Evolutionary conservation across 2,888 invertebrate species (phyloP).

Genomic region (Troides aeacus): DNA sequence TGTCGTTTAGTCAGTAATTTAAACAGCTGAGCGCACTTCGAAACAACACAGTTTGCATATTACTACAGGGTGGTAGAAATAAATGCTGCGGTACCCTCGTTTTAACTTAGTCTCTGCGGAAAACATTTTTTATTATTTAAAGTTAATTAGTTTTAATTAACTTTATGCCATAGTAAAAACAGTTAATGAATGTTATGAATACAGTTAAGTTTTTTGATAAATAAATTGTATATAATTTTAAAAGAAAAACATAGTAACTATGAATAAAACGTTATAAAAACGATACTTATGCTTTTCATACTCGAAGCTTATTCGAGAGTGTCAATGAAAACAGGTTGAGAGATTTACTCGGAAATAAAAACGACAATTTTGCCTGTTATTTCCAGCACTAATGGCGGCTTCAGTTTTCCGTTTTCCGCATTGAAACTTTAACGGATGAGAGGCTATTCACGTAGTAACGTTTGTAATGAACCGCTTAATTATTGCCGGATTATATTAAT

Average conservation of each 20-base stretch:
- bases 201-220: not conserved
- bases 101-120: no score
- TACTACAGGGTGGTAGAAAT: no score
- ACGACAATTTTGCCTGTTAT: slow-evolving; percentile 24
- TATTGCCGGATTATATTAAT: not conserved
- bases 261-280: slow-evolving; percentile 1
- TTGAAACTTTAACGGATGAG: slow-evolving; percentile 25
- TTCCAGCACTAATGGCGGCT: slow-evolving; percentile 25
- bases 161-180: not conserved
- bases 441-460: slow-evolving; percentile 17
- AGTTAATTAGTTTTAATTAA: no score
- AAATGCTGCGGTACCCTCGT: no score
- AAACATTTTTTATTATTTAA: no score
- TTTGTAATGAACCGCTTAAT: slow-evolving; percentile 19
- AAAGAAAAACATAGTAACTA: not conserved
- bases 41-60: no score
- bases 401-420: slow-evolving; percentile 23
- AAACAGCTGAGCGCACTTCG: no score
- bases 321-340: slow-evolving; percentile 24
- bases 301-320: slow-evolving; percentile 18
- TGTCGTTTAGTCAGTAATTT: no score
- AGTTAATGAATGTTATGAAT: not conserved
- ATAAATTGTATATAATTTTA: not conserved
- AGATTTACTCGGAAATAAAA: slow-evolving; percentile 11
- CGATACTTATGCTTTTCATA: slow-evolving; percentile 8